Conservation (phyloP, 2,113 vertebrate species). For the Amazona guildingii region DNA sequence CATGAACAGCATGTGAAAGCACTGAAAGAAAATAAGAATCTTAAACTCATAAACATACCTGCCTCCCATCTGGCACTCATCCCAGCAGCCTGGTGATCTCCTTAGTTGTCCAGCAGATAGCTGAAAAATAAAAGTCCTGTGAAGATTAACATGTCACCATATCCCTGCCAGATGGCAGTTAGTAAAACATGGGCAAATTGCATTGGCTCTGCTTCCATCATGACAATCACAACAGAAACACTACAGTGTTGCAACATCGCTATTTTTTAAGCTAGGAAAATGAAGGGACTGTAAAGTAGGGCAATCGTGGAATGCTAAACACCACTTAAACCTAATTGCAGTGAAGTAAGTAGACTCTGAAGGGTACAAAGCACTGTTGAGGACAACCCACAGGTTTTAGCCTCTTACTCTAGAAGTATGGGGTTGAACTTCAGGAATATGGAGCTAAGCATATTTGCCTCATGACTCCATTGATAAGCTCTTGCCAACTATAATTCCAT, state of each 20-base stretch:
- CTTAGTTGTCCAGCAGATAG: constrained; percentile 79
- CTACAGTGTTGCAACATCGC: constrained; percentile 45
- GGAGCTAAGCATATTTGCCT: neutral
- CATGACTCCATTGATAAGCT: neutral
- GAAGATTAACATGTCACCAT: constrained; percentile 80
- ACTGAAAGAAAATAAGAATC: constrained; percentile 77
- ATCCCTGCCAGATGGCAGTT: constrained; percentile 78
- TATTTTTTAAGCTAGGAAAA: constrained; percentile 47
- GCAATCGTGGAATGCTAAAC: constrained; percentile 21
- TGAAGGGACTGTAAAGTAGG: constrained; percentile 28
- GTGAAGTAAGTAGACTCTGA: neutral
- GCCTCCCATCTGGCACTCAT: constrained; percentile 78
- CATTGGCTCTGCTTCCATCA: constrained; percentile 73
- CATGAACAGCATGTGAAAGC: constrained; percentile 70
- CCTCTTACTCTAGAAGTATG: neutral
- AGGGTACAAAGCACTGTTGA: neutral
- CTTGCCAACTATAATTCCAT: neutral
- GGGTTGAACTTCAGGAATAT: neutral
- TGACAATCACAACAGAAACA: constrained; percentile 75
- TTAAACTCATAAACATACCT: constrained; percentile 82
- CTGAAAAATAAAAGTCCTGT: constrained; percentile 80
- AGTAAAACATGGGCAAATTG: constrained; percentile 79
- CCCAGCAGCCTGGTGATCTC: constrained; percentile 80
- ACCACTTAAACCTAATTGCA: neutral
- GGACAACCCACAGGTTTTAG: neutral